Evolutionary conservation across 2,113 vertebrate genomes (phyloP), one percentile per base, ranked within the genome.

Genomic region (Lampris incognitus): DNA sequence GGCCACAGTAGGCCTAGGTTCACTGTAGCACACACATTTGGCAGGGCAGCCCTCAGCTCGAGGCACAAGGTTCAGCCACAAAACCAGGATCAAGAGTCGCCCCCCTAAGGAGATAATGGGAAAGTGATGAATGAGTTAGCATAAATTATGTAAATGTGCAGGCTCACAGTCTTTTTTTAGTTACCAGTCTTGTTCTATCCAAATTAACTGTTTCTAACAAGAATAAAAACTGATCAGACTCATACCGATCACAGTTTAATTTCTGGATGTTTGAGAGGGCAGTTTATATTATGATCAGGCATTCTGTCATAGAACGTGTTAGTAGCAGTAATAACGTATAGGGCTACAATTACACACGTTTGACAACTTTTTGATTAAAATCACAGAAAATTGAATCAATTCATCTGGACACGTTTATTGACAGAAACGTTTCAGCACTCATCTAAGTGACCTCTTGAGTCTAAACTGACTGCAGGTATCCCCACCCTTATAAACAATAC

Each of bases 11-110:
- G 97, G 96, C 88, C 93, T 95, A 69, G 98, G 98, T 72, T 99
- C 97, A 41, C 93, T 96, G 94, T 97, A 99, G 92, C 98, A 99
- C 44, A 97, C 95, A 1, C 98, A 99, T 55, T 95, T 97, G 51
- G 95, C 95, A 0, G 98, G 98, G 93, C 98, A 99, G 66, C 95
- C 94, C 6, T 95, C 93, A 44, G 86, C 94, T 90, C 91, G 93
- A 68, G 87, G 92, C 66, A 94, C 95, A 73, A 96, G 95, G 90
- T 96, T 95, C 90, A 99, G 93, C 93, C 97, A 98, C 83, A 98
- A 91, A 79, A 96, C 93, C 93, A 98, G 95, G 76, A 97, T 95
- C 91, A 99, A 95, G 91, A 98, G 94, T 92, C 92, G 92, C 91
- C 95, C 95, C 92, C 97, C 98, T 99, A 89, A 0, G 68, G 81